phyloP scores from a whole-genome alignment of 2,113 vertebrate genomes.

The Pampusana beccarii region DNA sequence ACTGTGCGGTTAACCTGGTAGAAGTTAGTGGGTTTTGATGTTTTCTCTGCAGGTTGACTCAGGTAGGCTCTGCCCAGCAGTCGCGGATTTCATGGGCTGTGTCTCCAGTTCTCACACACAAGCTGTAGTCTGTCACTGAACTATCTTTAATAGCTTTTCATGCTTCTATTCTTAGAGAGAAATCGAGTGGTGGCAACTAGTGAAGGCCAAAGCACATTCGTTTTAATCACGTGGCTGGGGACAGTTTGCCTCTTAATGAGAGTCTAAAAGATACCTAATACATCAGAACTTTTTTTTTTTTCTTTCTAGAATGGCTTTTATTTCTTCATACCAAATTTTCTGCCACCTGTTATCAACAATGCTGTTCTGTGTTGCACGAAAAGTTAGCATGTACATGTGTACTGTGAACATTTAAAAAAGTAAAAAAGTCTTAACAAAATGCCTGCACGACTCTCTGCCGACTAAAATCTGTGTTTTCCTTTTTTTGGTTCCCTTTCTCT shows the following conservation, averaged over 20 bases:
- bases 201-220: slow-evolving; percentile 50
- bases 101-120: slow-evolving; percentile 53
- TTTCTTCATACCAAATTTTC: neutral
- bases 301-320: neutral
- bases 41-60: slow-evolving; percentile 28
- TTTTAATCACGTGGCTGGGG: slow-evolving; percentile 27
- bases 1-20: neutral
- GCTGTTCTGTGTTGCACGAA: neutral
- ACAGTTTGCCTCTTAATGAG: slow-evolving; percentile 21
- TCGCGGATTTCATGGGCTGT: slow-evolving; percentile 44
- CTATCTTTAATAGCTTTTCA: slow-evolving; percentile 59
- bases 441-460: neutral
- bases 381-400: neutral
- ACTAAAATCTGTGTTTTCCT: slow-evolving; percentile 10
- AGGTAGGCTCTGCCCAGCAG: slow-evolving; percentile 19
- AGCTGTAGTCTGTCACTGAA: slow-evolving; percentile 61
- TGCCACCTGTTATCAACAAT: neutral
- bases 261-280: slow-evolving; percentile 19
- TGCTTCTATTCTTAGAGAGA: slow-evolving; percentile 67
- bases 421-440: neutral
- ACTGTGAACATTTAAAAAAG: neutral
- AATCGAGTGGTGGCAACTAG: slow-evolving; percentile 52
- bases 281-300: neutral
- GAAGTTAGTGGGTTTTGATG: neutral
- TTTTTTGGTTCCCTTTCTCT: neutral